Evolutionary conservation across 2,888 invertebrate genomes (phyloP).

Genomic region (Synergus laeviventris): DNA sequence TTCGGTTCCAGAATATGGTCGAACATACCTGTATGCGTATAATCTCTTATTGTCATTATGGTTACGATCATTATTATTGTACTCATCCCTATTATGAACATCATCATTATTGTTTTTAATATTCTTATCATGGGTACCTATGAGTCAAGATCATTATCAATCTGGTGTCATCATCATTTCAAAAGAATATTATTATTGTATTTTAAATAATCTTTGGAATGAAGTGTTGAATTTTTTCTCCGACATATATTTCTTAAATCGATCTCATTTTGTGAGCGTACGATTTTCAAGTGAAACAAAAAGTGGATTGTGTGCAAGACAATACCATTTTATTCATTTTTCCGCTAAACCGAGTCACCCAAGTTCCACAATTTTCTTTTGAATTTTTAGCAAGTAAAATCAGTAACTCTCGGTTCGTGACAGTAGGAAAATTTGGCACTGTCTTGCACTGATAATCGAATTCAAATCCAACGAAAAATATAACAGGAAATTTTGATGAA

Average conservation of each 20-base stretch:
- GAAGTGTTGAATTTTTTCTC: neutral
- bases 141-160: too few species aligned
- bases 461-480: conserved; percentile 25
- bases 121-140: conserved; percentile 15
- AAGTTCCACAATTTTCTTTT: too few species aligned
- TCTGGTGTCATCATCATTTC: neutral
- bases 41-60: conserved; percentile 45
- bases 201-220: neutral
- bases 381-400: neutral
- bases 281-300: neutral
- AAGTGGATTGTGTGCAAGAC: conserved; percentile 23
- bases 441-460: conserved; percentile 27
- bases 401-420: neutral
- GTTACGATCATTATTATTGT: conserved; percentile 43
- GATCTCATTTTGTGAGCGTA: neutral
- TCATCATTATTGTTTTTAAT: conserved; percentile 47
- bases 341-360: too few species aligned
- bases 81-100: conserved; percentile 43
- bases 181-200: neutral
- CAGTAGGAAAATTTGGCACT: conserved; percentile 6
- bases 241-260: conserved; percentile 12
- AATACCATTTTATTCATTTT: neutral
- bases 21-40: conserved; percentile 20
- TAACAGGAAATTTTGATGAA: conserved; percentile 21
- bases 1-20: conserved; percentile 57